These are phyloP conservation scores for Brachionus koreanus DNA, from an alignment of 1,140 invertebrate species.

Conservation along the genomic window DNA sequence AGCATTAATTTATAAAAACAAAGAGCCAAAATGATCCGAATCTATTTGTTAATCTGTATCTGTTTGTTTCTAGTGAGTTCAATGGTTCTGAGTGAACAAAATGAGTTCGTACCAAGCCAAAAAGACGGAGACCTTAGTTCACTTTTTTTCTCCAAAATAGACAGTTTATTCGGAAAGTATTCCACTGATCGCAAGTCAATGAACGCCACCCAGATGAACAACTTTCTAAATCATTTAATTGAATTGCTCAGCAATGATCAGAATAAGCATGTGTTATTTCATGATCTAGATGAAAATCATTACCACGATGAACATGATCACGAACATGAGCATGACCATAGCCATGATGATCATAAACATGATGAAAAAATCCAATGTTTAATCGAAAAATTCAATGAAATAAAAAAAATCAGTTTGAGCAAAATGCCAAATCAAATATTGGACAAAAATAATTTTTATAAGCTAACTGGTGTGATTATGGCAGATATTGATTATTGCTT, in stretches of 20 bases:
- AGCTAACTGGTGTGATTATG: constrained; percentile 1
- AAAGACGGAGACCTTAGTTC: not conserved
- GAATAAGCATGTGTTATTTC: not conserved
- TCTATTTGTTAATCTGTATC: not conserved
- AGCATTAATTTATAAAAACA: not conserved
- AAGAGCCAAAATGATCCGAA: not conserved
- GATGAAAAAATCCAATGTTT: constrained; percentile 13
- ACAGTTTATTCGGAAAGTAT: constrained; percentile 5
- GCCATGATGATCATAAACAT: not conserved
- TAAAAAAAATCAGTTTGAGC: not conserved
- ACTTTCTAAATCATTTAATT: constrained; percentile 16
- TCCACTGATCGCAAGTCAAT: not conserved
- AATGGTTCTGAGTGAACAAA: not conserved
- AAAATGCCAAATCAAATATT: not conserved
- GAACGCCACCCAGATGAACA: not conserved
- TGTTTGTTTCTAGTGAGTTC: not conserved
- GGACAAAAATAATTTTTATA: not conserved
- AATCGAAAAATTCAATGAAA: not conserved
- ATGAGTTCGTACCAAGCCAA: not conserved
- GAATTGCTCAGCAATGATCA: not conserved
- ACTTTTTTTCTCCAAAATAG: not conserved
- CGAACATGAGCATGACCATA: not conserved
- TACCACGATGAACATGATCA: not conserved
- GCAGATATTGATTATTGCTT: constrained; percentile 18
- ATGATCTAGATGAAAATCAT: not conserved